phyloP scores from a whole-genome alignment of 2,888 invertebrate genomes.

The Gymnocheta viridis region DNA sequence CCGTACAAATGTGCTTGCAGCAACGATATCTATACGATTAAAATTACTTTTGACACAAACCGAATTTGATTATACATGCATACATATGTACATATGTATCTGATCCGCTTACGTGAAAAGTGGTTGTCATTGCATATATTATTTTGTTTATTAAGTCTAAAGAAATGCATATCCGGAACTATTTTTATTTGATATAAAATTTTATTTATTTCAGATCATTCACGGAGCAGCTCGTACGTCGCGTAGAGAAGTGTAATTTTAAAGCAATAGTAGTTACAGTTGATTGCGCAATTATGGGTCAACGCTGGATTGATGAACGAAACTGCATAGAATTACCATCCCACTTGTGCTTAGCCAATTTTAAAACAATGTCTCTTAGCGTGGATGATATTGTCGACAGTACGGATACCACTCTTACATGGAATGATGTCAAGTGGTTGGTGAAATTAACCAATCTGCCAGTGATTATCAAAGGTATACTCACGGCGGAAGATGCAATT shows the following conservation, averaged over 20 bases:
- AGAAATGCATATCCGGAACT: not conserved
- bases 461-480: constrained; percentile 92
- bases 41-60: too few relatives aligned
- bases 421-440: constrained; percentile 92
- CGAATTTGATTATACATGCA: too few relatives aligned
- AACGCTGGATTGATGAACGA: constrained; percentile 89
- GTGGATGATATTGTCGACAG: constrained; percentile 87
- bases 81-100: too few relatives aligned
- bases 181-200: not conserved
- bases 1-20: too few relatives aligned
- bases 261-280: constrained; percentile 94
- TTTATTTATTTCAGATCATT: constrained; percentile 83
- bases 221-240: constrained; percentile 87
- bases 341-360: constrained; percentile 93
- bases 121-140: too few relatives aligned
- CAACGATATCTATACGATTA: too few relatives aligned
- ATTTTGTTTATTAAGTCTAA: too few relatives aligned
- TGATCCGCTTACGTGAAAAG: too few relatives aligned
- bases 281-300: constrained; percentile 93
- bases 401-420: constrained; percentile 88
- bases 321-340: constrained; percentile 92
- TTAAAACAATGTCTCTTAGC: constrained; percentile 83
- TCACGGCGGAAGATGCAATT: constrained; percentile 93
- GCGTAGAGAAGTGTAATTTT: constrained; percentile 92
- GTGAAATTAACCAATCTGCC: constrained; percentile 90